Percentiles rank a stretch among this genome's conserved stretches.
phyloP scores from a whole-genome alignment of 2,888 invertebrate species.

The Leptinotarsa rubiginosa region DNA sequence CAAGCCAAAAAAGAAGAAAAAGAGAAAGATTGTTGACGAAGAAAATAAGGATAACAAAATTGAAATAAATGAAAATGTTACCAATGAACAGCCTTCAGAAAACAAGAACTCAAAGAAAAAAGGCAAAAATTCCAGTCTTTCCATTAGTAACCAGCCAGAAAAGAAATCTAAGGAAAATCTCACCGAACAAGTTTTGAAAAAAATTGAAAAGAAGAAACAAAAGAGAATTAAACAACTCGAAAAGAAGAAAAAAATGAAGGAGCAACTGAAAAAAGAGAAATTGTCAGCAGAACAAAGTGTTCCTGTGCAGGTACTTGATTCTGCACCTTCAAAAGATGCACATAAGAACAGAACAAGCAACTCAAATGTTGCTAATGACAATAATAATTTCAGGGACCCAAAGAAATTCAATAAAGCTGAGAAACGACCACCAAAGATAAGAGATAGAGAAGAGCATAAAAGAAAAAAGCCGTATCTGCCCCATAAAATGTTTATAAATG shows the following conservation, averaged over 20 bases:
- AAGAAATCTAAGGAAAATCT: constrained; percentile 37
- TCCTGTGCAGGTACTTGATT: constrained; percentile 32
- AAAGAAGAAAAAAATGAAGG: constrained; percentile 49
- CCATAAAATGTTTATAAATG: constrained; percentile 73
- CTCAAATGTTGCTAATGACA: neutral
- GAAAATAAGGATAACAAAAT: constrained; percentile 5
- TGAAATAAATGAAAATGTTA: constrained; percentile 21
- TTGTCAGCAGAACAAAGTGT: constrained; percentile 31
- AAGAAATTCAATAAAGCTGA: constrained; percentile 32
- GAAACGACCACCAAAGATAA: constrained; percentile 43
- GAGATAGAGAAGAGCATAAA: constrained; percentile 57
- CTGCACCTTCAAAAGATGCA: constrained; percentile 44
- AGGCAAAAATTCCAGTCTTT: constrained; percentile 16
- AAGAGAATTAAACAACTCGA: constrained; percentile 52
- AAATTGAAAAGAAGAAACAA: constrained; percentile 55
- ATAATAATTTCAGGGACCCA: neutral
- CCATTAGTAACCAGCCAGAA: constrained; percentile 14
- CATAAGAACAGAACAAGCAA: neutral
- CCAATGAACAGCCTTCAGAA: constrained; percentile 30
- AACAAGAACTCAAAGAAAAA: constrained; percentile 27
- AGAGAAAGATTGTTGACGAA: constrained; percentile 29
- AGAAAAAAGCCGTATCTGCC: constrained; percentile 54
- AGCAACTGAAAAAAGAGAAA: constrained; percentile 44
- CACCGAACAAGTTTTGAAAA: constrained; percentile 50
- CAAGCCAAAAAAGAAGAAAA: neutral